Conservation (phyloP, 2,113 vertebrate species). For the Geococcyx californianus region DNA sequence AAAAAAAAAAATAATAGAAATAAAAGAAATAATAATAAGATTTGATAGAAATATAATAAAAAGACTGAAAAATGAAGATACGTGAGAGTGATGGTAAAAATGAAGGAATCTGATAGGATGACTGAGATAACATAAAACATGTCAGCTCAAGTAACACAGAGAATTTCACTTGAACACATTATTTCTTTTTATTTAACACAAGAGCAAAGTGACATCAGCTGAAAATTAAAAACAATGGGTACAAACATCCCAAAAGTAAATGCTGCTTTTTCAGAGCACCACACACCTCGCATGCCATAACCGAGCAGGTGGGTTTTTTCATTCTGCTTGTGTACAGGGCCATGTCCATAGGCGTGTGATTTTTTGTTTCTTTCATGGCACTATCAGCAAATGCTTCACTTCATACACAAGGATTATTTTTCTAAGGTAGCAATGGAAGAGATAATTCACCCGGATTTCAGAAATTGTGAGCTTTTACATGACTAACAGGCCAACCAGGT, state of each 20-base stretch:
- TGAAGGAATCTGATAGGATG: neutral
- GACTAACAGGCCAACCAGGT: neutral
- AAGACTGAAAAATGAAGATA: neutral
- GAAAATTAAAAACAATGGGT: neutral
- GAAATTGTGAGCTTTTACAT: neutral
- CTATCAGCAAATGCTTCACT: neutral
- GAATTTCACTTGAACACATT: neutral
- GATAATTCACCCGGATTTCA: neutral
- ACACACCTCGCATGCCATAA: fast-evolving
- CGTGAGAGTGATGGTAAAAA: neutral
- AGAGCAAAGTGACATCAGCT: neutral
- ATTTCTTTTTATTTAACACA: neutral
- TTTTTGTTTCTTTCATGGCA: neutral
- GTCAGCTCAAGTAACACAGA: neutral
- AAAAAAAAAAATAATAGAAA: too few relatives aligned
- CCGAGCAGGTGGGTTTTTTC: neutral
- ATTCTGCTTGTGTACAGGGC: neutral
- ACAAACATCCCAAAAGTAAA: neutral
- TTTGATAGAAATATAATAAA: neutral
- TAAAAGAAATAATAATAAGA: neutral
- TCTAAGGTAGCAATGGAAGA: neutral
- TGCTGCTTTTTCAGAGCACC: neutral
- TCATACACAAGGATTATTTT: neutral
- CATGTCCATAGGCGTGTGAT: neutral
- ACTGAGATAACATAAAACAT: neutral